Conservation (phyloP, 92 coral and sea anemone genomes). For the Actinostola sp. region DNA sequence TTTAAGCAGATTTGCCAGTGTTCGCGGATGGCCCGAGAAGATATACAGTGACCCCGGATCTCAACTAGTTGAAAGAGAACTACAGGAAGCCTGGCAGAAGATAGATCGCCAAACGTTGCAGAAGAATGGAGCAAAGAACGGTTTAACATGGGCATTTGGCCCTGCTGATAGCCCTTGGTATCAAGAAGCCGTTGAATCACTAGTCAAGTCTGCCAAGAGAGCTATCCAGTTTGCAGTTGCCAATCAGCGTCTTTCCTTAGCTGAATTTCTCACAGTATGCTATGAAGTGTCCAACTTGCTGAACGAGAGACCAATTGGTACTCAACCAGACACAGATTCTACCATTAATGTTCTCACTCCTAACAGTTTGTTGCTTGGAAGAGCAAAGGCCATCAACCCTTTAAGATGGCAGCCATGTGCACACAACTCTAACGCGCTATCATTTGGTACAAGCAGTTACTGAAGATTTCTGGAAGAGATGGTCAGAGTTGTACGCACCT, state of each 20-base stretch:
- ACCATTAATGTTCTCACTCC: conserved; percentile 61
- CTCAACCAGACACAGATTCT: conserved; percentile 58
- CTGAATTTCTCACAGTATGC: conserved; percentile 71
- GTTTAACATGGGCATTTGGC: conserved; percentile 66
- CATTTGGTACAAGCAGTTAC: conserved; percentile 63
- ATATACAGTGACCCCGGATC: conserved; percentile 80
- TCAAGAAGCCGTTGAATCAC: conserved; percentile 72
- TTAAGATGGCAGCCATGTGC: conserved; percentile 61
- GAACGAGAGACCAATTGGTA: conserved; percentile 73
- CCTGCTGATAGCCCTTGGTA: conserved; percentile 78
- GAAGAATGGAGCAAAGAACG: conserved; percentile 48
- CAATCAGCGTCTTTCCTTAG: conserved; percentile 63
- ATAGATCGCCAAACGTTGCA: conserved; percentile 38
- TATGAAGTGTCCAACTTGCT: conserved; percentile 64
- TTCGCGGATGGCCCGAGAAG: conserved; percentile 68
- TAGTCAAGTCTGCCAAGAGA: conserved; percentile 66
- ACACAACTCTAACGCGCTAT: conserved; percentile 34
- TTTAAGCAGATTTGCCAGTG: conserved; percentile 62
- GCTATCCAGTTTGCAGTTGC: conserved; percentile 71
- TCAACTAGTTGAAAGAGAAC: conserved; percentile 62
- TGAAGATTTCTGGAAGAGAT: conserved; percentile 61
- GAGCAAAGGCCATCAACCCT: conserved; percentile 66
- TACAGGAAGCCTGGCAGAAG: conserved; percentile 64
- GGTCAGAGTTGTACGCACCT: conserved; percentile 76
- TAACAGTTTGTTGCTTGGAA: conserved; percentile 63